Percentiles rank a stretch among this genome's conserved stretches.
These are phyloP conservation scores for Drosophila ezoana DNA, from an alignment of 2,888 invertebrate species.

Conservation along the genomic window DNA sequence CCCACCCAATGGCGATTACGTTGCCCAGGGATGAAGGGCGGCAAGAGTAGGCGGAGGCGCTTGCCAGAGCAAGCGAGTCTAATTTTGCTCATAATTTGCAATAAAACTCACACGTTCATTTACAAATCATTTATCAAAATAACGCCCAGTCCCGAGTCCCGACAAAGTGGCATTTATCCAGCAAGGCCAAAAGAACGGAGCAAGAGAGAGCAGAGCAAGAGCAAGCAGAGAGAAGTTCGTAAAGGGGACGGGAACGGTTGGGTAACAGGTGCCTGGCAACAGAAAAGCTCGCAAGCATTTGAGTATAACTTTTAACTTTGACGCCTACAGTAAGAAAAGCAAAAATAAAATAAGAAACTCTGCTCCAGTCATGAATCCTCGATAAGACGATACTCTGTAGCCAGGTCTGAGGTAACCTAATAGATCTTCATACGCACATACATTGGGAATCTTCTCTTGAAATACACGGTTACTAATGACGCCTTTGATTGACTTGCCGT, in stretches of 20 bases:
- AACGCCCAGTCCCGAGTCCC: conserved; percentile 11
- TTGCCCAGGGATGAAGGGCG: too few relatives aligned
- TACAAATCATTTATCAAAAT: conserved; percentile 75
- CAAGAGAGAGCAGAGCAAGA: neutral
- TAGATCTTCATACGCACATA: too few relatives aligned
- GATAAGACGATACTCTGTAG: neutral
- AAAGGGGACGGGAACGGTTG: neutral
- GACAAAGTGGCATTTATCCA: conserved; percentile 25
- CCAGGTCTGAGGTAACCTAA: neutral
- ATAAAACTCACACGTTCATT: conserved; percentile 70
- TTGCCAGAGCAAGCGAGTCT: conserved; percentile 11
- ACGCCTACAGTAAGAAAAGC: neutral
- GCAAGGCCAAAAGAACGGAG: conserved; percentile 6
- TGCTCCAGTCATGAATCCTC: neutral
- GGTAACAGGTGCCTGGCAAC: neutral
- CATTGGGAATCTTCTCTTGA: too few relatives aligned
- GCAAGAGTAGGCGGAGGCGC: too few relatives aligned
- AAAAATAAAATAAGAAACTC: too few relatives aligned
- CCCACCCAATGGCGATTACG: too few relatives aligned
- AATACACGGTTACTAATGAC: too few relatives aligned
- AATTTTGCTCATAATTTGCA: conserved; percentile 65
- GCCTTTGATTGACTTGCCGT: neutral
- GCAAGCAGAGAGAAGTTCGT: neutral
- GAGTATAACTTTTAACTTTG: conserved; percentile 30
- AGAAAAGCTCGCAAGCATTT: neutral